Evolutionary conservation across 2,113 vertebrate genomes (phyloP), one percentile per base, ranked within the genome.

Genomic region (Pongo abelii): DNA sequence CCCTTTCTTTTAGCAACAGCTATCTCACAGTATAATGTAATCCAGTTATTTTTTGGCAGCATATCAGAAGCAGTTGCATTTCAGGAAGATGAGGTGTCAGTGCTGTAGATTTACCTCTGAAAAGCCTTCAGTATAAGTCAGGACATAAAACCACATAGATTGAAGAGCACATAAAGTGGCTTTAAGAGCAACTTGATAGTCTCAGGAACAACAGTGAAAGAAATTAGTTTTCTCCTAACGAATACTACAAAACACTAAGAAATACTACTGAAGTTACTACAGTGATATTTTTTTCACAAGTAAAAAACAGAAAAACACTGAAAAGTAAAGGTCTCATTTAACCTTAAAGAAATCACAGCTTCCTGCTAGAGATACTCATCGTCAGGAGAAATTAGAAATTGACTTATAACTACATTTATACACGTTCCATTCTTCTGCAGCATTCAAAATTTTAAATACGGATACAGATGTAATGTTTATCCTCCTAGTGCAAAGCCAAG

Each of bases 391-490:
- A 96, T 67, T 96, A 23, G 50, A 75, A 94, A 30, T 55, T 83
- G 74, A 96, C 91, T 70, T 95, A 70, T 32, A 81, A 94, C 81
- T 87, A 90, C 25, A 95, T 81, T 95, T 84, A 95, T 35, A 91
- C 10, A 83, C 77, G 57, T 92, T 84, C 88, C 43, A 86, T 96
- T 93, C 55, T 95, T 96, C 81, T 84, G 84, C 43, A 96, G 92
- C 38, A 90, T 77, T 84, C 40, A 77, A 93, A 59, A 74, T 64
- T 92, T 93, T 79, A 93, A 92, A 90, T 74, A 83, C 48, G 61
- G 86, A 90, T 83, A 52, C 64, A 88, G 81, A 70, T 88, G 98
- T 57, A 43, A 93, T 77, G 95, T 97, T 97, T 97, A 97, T 92
- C n/a, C 2, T 81, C 22, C 85, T 83, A 25, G 78, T 96, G 72